Evolutionary conservation across 2,888 invertebrate genomes (phyloP), one percentile per base, ranked within the genome.

Genomic region (Prionchulus punctatus): DNA sequence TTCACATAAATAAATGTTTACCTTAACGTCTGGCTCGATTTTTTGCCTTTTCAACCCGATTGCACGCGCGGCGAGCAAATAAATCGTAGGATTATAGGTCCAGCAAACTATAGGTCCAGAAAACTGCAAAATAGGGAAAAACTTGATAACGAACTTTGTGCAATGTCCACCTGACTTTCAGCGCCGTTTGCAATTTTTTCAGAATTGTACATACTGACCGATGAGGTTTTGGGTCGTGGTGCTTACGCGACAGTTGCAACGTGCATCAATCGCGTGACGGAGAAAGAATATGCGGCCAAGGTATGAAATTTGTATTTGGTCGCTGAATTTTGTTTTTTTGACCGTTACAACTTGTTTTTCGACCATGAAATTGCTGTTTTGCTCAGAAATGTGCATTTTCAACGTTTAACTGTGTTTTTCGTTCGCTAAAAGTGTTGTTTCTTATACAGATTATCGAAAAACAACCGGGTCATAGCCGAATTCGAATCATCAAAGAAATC

Each of bases 171-270:
- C 15, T 42, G 12, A n/a, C 42, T n/a, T n/a, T n/a, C n/a, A n/a
- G n/a, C n/a, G n/a, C n/a, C n/a, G n/a, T 15, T 48, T 48, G 23
- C 12, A 21, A 12, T 48, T 25, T 3, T 54, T 68, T 64, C 78
- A 89, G 92, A 92, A 77, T 78, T 90, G 67, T 92, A 92, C 78
- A 84, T 84, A 75, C 78, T 91, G 69, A 91, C 90, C 58, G 91
- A 90, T 58, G 91, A 92, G 76, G 82, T 89, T 65, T 79, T 94
- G 70, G 94, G 94, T 65, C 86, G 88, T 75, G 92, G 92, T 64
- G 89, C 92, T 58, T 91, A 90, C 75, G 92, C 91, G 60, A 86
- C 88, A 64, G 94, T 94, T 59, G 86, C 86, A 74, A 88, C 91
- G 7, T 92, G 90, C 77, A 81, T 85, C 63, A 87, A 87, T 73